phyloP scores from a whole-genome alignment of 2,113 vertebrate species.

The Rousettus leschenaultii region DNA sequence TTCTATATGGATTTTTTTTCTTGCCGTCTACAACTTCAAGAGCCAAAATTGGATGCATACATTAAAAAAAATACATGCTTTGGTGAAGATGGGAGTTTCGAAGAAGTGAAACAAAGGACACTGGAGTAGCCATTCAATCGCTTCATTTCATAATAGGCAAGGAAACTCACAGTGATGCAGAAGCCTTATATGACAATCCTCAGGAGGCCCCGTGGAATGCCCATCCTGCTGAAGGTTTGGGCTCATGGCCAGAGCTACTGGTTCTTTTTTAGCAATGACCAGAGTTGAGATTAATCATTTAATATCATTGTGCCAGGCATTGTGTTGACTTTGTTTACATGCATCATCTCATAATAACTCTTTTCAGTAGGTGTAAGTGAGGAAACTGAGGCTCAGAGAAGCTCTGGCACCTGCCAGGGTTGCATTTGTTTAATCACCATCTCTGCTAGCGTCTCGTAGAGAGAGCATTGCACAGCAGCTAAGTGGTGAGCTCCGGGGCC shows the following conservation, averaged over 20 bases:
- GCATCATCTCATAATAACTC: background rate
- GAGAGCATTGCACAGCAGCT: background rate
- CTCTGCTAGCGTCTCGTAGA: background rate
- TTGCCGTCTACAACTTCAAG: background rate
- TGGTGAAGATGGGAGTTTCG: constrained; percentile 6
- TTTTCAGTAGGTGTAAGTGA: background rate
- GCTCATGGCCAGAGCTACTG: background rate
- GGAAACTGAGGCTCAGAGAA: background rate
- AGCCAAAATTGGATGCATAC: background rate
- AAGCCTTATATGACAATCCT: background rate
- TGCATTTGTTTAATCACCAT: background rate
- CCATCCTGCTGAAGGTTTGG: background rate
- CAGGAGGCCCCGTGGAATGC: background rate
- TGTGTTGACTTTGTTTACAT: background rate
- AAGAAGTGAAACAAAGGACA: background rate
- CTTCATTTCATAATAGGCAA: background rate
- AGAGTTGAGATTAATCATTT: background rate
- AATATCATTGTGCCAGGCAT: background rate
- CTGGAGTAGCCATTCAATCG: background rate
- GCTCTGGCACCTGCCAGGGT: background rate
- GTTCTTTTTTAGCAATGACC: background rate
- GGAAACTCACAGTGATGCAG: background rate
- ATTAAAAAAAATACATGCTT: background rate
- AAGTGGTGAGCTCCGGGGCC: background rate
- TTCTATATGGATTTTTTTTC: background rate